Base-by-base conservation (phyloP, 1,140 invertebrate genomes). In the Nasonia vitripennis region DNA sequence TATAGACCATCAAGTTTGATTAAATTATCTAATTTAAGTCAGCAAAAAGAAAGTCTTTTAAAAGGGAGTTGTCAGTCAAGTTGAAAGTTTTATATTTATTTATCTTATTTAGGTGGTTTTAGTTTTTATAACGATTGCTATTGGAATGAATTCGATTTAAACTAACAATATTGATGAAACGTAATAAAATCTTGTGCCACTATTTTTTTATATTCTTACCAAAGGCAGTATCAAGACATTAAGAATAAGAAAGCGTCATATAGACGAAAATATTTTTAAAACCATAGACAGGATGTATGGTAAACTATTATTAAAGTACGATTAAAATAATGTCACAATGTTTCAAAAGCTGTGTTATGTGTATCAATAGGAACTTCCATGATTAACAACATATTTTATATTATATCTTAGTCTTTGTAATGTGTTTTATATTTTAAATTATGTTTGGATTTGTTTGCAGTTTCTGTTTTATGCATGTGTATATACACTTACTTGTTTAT, bases 1-100 rank as follows among this genome's bases (percentile, higher is more conserved):
- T 70, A 92, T 95, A 41, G 94, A 95, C 89, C 94, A 95, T 90
- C 92, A 95, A 87, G 94, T 95, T 86, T 95, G 93, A 91, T 75
- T 62, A 9, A 74, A 80, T 31, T 31, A n/a, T 55, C 80, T 41
- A 68, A 51, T 17, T 51, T 2, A 51, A 51, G 48, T 51, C 48
- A 71, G 31, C 48, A 68, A 20, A 83, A 68, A 20, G 51, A 27
- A 37, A 67, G 45, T 68, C n/a, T n/a, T 37, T 23, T 81, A 0
- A 71, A 71, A 62, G 55, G 31, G 27, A 68, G 62, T 41, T 79
- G 67, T 81, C 37, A 81, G 48, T 51, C 9, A 51, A 51, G 48
- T 17, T 34, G 48, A 78, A 45, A 51, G 17, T 78, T 4, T 5
- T 5, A 23, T 2, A 27, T 41, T 83, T 77, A 45, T 77, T 83